Evolutionary conservation across 1,140 invertebrate genomes (phyloP), one percentile per base, ranked within the genome.

Genomic region (Nymphalis io): DNA sequence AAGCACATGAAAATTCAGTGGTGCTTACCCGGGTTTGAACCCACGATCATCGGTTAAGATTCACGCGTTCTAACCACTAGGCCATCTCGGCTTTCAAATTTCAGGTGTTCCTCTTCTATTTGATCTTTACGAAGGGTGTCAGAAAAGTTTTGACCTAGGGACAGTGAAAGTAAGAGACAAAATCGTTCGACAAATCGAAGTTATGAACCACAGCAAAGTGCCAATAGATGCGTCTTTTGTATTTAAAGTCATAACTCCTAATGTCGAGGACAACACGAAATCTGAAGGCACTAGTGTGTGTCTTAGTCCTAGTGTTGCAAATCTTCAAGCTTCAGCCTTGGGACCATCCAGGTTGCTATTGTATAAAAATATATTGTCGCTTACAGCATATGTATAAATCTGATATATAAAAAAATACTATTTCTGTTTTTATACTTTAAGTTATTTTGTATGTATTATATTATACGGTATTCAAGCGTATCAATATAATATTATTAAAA

Each of bases 151-250:
- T 53, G 80, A 90, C 68, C 68, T 91, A 10, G 89, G 89, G 39
- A 79, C 83, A 21, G 86, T 90, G 4, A 91, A 88, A 79, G 81
- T 91, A 5, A 88, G 89, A 0, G 79, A 89, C 16, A 91, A 86
- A 61, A 83, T 84, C 57, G 58, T 89, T 8, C 80, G 85, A 11
- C 78, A 83, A 58, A 90, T 91, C 39, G 88, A 89, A 76, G 89
- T 91, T 12, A 90, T 91, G 85, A 91, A 91, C 63, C 84, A 91
- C 59, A 91, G 88, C 59, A 88, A 91, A 78, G 82, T 89, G 12
- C 69, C 85, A 0, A 89, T 91, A 23, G 86, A 89, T 11, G 86
- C 87, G 6, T 83, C 40, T 53, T 90, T 86, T 27, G 76, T 85
- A 72, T 91, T 89, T 63, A 81, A 77, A 73, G 85, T 88, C 12